These are phyloP conservation scores for Paratilapia polleni DNA, from an alignment of 2,113 vertebrate species.

Conservation along the genomic window DNA sequence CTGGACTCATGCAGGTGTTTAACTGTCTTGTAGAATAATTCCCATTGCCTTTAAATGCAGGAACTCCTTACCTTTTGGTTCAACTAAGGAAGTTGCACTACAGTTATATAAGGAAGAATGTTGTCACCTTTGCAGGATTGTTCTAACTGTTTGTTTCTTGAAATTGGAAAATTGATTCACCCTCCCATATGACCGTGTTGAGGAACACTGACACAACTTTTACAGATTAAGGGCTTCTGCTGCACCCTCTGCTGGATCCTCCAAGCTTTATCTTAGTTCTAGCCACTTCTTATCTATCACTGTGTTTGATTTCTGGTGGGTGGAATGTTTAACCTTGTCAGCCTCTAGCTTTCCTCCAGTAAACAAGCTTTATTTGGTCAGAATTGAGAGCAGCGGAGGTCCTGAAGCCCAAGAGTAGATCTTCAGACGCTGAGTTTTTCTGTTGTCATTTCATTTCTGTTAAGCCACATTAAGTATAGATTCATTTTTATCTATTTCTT, in stretches of 20 bases:
- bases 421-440: not conserved
- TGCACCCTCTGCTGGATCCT: slow-evolving; percentile 19
- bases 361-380: slow-evolving; percentile 53
- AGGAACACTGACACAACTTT: slow-evolving; percentile 2
- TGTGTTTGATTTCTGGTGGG: slow-evolving; percentile 35
- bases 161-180: slow-evolving; percentile 3
- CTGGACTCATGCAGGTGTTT: not conserved
- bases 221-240: slow-evolving; percentile 1
- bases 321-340: slow-evolving; percentile 50
- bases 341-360: slow-evolving; percentile 11
- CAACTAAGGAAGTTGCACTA: not conserved
- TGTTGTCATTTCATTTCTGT: not conserved
- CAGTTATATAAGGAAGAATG: not conserved
- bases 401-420: not conserved
- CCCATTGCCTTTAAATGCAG: not conserved
- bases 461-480: not conserved
- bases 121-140: not conserved
- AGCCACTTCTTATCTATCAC: slow-evolving; percentile 30
- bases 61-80: slow-evolving; percentile 9
- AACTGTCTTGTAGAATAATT: not conserved
- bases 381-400: slow-evolving; percentile 24
- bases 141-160: not conserved
- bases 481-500: not conserved
- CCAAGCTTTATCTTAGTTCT: slow-evolving; percentile 24
- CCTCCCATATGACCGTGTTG: not conserved